phyloP scores from a whole-genome alignment of 2,888 invertebrate species.

The Sympetrum striolatum region DNA sequence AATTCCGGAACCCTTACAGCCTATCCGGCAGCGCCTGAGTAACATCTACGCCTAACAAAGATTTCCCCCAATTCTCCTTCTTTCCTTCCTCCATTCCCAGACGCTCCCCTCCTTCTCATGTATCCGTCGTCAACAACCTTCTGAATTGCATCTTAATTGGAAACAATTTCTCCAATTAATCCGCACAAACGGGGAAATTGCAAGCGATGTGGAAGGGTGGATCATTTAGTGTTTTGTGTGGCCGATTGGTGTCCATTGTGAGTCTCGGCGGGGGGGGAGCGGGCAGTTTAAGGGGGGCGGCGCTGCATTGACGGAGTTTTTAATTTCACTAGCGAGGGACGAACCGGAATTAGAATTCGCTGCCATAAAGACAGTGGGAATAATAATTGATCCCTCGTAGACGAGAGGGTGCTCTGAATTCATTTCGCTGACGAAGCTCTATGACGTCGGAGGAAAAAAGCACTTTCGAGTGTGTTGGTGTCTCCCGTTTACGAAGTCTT shows the following conservation, averaged over 20 bases:
- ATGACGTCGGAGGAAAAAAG: too few relatives aligned
- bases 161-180: conserved; percentile 60
- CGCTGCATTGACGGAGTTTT: not conserved
- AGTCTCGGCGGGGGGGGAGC: not conserved
- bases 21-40: not conserved
- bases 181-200: conserved; percentile 51
- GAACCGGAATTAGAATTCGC: not conserved
- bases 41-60: not conserved
- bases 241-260: conserved; percentile 38
- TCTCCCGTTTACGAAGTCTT: too few relatives aligned
- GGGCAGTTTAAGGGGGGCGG: too few relatives aligned
- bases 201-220: conserved; percentile 14
- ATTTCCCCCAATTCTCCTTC: not conserved
- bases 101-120: not conserved
- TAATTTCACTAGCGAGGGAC: not conserved
- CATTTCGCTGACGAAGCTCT: too few relatives aligned
- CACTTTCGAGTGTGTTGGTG: too few relatives aligned
- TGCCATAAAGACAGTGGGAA: too few relatives aligned
- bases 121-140: conserved; percentile 46
- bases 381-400: too few relatives aligned
- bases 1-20: not conserved
- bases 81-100: too few relatives aligned
- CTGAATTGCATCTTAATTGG: conserved; percentile 66
- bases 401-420: too few relatives aligned
- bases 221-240: conserved; percentile 44